These are phyloP conservation scores for Podarcis lilfordi DNA, from an alignment of 2,797 vertebrate species.

Conservation along the genomic window DNA sequence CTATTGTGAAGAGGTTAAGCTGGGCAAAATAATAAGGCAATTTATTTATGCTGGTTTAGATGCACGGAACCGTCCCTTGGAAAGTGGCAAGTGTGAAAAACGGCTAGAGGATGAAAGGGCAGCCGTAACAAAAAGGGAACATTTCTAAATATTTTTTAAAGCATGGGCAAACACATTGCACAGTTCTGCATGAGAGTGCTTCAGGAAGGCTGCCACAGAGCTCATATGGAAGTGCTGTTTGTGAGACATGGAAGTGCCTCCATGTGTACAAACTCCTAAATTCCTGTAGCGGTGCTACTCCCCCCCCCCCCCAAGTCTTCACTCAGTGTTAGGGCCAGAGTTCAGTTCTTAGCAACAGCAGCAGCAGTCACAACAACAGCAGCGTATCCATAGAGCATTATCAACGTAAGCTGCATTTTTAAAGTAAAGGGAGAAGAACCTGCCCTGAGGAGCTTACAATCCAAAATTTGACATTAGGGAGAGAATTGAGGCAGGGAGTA, in stretches of 20 bases:
- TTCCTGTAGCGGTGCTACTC: neutral
- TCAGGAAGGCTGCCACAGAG: neutral
- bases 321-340: neutral
- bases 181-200: neutral
- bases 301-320: neutral
- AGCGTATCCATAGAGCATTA: neutral
- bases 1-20: neutral
- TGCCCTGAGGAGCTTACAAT: neutral
- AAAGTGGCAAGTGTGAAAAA: too few species aligned
- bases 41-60: neutral
- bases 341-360: neutral
- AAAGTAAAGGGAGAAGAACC: neutral
- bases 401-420: neutral
- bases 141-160: neutral
- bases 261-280: neutral
- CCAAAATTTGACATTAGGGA: neutral
- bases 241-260: neutral
- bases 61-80: neutral
- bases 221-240: neutral
- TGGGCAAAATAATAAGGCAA: neutral
- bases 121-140: too few species aligned
- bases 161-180: neutral
- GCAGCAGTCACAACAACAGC: neutral
- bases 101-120: too few species aligned
- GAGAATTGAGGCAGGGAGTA: neutral